Percentiles rank a stretch among this genome's conserved stretches.
These are phyloP conservation scores for Andinoacara biseriatus DNA, from an alignment of 2,113 vertebrate genomes.

Conservation along the genomic window DNA sequence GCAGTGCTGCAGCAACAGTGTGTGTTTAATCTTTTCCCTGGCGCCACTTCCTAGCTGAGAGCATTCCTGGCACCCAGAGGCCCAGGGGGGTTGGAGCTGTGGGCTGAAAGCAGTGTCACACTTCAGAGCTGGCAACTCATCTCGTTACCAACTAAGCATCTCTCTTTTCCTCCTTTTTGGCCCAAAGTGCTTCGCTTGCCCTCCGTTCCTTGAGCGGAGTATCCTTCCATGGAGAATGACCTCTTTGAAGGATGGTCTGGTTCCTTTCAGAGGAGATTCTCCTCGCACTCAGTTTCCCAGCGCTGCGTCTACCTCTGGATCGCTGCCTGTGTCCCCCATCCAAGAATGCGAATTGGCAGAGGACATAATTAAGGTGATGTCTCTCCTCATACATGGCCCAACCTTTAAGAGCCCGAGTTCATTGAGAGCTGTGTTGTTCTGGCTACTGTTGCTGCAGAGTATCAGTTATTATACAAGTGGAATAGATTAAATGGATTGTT, in stretches of 20 bases:
- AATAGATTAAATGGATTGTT: slow-evolving; percentile 28
- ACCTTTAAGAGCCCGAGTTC: slow-evolving; percentile 57
- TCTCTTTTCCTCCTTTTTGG: slow-evolving; percentile 55
- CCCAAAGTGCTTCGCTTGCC: slow-evolving; percentile 48
- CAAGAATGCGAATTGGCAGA: slow-evolving; percentile 73
- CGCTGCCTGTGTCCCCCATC: slow-evolving; percentile 52
- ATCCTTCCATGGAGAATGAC: slow-evolving; percentile 72
- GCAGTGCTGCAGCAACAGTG: slow-evolving; percentile 54
- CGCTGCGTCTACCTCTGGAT: slow-evolving; percentile 64
- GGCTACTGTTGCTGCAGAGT: slow-evolving; percentile 31
- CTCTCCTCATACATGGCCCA: slow-evolving; percentile 58
- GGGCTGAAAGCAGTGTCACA: slow-evolving; percentile 71
- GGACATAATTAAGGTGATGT: slow-evolving; percentile 71
- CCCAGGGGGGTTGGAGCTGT: slow-evolving; percentile 56
- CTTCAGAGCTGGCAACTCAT: slow-evolving; percentile 74
- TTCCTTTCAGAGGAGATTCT: slow-evolving; percentile 76
- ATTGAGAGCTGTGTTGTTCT: slow-evolving; percentile 40
- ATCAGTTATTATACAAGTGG: slow-evolving; percentile 29
- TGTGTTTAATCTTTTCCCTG: slow-evolving; percentile 76
- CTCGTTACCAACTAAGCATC: slow-evolving; percentile 58
- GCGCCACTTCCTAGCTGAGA: slow-evolving; percentile 71
- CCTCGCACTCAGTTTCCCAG: slow-evolving; percentile 78
- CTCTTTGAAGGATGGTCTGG: slow-evolving; percentile 75
- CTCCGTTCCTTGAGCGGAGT: slow-evolving; percentile 50
- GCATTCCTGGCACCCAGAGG: slow-evolving; percentile 75